A percentile compares a stretch with the other conserved stretches of the same genome.
phyloP scores from a whole-genome alignment of 2,797 vertebrate genomes.

The Oophaga sylvatica region DNA sequence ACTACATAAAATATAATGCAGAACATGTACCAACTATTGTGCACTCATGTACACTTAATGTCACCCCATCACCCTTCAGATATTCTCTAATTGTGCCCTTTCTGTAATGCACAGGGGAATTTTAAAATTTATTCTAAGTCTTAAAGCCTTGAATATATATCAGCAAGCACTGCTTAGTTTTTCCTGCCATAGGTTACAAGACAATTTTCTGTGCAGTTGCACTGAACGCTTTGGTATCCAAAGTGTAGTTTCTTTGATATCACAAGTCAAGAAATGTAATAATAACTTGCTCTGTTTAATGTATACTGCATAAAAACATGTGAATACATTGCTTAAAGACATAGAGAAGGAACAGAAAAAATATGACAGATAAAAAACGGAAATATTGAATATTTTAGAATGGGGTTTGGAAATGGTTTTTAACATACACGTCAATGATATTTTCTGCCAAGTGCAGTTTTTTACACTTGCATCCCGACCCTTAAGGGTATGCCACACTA shows the following conservation, averaged over 20 bases:
- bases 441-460: no score
- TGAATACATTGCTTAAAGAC: not conserved
- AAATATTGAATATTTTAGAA: no score
- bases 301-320: not conserved
- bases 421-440: no score
- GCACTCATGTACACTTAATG: not conserved
- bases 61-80: not conserved
- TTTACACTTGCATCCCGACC: no score
- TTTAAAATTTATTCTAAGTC: not conserved
- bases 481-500: no score
- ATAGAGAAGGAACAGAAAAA: not conserved
- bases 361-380: not conserved
- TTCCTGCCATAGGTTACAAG: constrained; percentile 1
- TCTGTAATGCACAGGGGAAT: not conserved
- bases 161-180: not conserved
- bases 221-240: not conserved
- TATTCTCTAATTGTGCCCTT: not conserved
- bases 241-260: not conserved
- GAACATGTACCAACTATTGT: not conserved
- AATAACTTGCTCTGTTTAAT: not conserved
- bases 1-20: not conserved
- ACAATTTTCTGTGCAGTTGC: not conserved
- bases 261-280: not conserved
- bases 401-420: no score
- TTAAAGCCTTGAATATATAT: not conserved